Evolutionary conservation across 2,888 invertebrate genomes (phyloP), one percentile per base, ranked within the genome.

Genomic region (Sicus ferrugineus): DNA sequence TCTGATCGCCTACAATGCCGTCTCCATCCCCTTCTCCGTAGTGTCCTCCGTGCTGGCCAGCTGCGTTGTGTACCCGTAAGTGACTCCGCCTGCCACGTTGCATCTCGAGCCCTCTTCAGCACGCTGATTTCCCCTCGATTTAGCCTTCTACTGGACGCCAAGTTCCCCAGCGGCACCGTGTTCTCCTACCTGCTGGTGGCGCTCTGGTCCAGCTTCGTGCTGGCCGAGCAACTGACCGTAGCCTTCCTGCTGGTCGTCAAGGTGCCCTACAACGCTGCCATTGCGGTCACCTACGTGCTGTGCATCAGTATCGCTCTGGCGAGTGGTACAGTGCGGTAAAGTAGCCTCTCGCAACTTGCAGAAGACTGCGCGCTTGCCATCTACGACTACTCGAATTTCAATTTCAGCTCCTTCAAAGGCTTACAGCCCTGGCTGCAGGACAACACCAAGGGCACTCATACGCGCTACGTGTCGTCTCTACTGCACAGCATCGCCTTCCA

Each of bases 211-310:
- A 93, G 94, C 80, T 95, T 92, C 84, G 88, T 93, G 0, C 91
- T 94, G 76, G 91, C 93, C 0, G 96, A 96, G 80, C 95, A 96
- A 81, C 90, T 95, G 74, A 90, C 94, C 0, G 90, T 96, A 72
- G 91, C 93, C 0, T 88, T 94, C 64, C 87, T 96, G 84, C 90
- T 95, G 89, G 88, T 94, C 21, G 89, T 96, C 0, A 93, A 92
- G 81, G 90, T 91, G 75, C 90, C 92, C 0, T 89, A 93, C 70
- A 90, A 90, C 19, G 93, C 94, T 0, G 92, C 92, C 26, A 89
- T 93, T 67, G 89, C 91, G 21, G 93, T 93, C 61, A 88, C 93
- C n/a, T 94, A 93, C 79, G 87, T 95, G 65, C 89, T 92, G 2
- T 89, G 92, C 70, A 86, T 93, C 9, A 93, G 90, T 72, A 83